Percentiles rank a stretch among this genome's conserved stretches.
These are phyloP conservation scores for Pelagia noctiluca DNA, from an alignment of 30 jellyfish, hydroid and myxozoan genomes.

Conservation along the genomic window DNA sequence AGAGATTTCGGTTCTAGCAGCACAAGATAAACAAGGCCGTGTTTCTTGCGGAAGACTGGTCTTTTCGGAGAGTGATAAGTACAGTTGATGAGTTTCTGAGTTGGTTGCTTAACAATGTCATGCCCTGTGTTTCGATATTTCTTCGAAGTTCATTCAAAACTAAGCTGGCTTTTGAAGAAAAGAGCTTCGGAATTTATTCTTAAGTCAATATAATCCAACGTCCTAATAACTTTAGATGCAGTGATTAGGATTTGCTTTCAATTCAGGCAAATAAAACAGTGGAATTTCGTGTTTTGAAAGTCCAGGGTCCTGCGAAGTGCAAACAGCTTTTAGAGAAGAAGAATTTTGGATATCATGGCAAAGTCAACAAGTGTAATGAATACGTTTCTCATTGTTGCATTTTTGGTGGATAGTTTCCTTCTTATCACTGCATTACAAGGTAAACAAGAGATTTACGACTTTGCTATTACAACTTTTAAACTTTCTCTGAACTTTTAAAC, in stretches of 20 bases:
- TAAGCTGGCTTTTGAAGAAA: neutral
- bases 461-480: neutral
- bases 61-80: slow-evolving; percentile 4
- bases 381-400: neutral
- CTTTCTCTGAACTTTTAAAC: neutral
- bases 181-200: neutral
- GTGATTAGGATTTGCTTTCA: neutral
- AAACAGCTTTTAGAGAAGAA: neutral
- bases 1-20: neutral
- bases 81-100: neutral
- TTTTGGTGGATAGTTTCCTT: neutral
- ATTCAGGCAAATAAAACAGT: neutral
- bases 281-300: neutral
- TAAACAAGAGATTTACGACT: no score
- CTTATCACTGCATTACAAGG: neutral
- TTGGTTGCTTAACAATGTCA: slow-evolving; percentile 5
- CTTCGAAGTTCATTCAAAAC: neutral
- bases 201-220: neutral
- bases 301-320: neutral
- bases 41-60: neutral
- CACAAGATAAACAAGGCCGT: neutral
- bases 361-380: neutral
- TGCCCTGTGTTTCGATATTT: no score
- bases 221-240: neutral
- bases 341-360: neutral